Evolutionary conservation across 2,113 vertebrate genomes (phyloP).

Genomic region (Gopherus flavomarginatus): DNA sequence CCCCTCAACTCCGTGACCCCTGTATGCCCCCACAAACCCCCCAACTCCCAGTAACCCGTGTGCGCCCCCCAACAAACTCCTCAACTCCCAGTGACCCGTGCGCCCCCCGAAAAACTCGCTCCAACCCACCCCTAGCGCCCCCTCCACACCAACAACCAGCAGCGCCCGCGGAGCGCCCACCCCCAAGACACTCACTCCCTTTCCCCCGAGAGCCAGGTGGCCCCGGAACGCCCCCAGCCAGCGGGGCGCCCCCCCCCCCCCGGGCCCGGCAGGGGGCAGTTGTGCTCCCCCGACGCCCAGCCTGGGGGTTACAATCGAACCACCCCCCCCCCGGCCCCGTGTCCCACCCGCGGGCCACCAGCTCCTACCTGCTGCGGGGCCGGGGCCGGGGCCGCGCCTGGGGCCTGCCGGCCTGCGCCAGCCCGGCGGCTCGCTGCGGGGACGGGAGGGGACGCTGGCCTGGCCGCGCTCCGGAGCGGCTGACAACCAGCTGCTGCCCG

Average conservation of each 20-base stretch:
- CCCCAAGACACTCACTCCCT: no score
- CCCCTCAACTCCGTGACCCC: no score
- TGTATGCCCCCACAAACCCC: no score
- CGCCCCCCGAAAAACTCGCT: no score
- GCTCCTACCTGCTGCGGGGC: conserved; percentile 21
- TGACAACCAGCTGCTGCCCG: conserved; percentile 55
- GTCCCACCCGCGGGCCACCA: neutral
- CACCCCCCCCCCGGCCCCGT: neutral
- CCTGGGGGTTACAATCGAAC: no score
- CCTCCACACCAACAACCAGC: no score
- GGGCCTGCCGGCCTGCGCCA: conserved; percentile 21
- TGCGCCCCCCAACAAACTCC: no score
- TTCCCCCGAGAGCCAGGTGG: no score
- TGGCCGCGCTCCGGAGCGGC: conserved; percentile 68
- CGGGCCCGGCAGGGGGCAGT: no score
- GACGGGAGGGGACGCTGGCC: neutral
- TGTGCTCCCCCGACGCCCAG: no score
- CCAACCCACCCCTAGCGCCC: neutral
- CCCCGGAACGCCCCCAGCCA: no score
- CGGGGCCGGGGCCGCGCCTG: neutral
- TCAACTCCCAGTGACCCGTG: neutral
- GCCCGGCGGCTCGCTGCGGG: conserved; percentile 55
- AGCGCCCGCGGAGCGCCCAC: neutral
- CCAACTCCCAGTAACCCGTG: neutral
- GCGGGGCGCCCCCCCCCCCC: no score